phyloP scores from a whole-genome alignment of 2,888 invertebrate species.

The Aspidapion aeneum region DNA sequence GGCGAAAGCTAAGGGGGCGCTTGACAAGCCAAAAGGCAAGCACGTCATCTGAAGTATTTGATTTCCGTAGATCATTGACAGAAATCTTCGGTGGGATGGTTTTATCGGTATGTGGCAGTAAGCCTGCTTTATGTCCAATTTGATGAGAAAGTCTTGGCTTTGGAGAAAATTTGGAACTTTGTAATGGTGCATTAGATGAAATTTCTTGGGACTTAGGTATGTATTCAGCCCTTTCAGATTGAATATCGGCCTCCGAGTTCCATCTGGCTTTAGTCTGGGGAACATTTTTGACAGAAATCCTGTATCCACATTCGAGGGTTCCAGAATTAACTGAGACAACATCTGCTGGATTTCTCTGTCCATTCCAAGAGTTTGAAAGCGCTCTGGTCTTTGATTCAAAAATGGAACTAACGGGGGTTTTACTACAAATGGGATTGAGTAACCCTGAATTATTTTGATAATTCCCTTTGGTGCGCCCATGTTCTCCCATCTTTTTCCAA shows the following conservation, averaged over 20 bases:
- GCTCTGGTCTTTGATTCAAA: background rate
- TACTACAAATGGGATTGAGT: background rate
- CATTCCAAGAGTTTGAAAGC: background rate
- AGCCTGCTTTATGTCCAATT: background rate
- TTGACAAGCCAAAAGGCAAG: background rate
- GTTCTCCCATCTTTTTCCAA: background rate
- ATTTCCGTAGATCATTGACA: background rate
- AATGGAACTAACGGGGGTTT: background rate
- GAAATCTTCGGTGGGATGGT: background rate
- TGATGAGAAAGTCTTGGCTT: background rate
- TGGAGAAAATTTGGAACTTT: background rate
- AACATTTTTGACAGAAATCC: background rate
- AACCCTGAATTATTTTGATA: conserved; percentile 6
- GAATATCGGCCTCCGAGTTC: background rate
- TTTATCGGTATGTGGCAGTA: background rate
- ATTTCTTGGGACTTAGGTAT: background rate
- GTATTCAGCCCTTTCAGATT: background rate
- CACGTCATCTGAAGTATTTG: background rate
- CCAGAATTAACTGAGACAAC: background rate
- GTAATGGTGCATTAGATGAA: background rate
- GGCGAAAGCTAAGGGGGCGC: conserved; percentile 14
- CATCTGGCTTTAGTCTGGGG: background rate
- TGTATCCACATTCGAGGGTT: background rate
- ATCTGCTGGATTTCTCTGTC: background rate
- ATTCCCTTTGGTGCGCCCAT: conserved; percentile 12